These are phyloP conservation scores for Meriones unguiculatus DNA, from an alignment of 2,113 vertebrate species.

Conservation along the genomic window DNA sequence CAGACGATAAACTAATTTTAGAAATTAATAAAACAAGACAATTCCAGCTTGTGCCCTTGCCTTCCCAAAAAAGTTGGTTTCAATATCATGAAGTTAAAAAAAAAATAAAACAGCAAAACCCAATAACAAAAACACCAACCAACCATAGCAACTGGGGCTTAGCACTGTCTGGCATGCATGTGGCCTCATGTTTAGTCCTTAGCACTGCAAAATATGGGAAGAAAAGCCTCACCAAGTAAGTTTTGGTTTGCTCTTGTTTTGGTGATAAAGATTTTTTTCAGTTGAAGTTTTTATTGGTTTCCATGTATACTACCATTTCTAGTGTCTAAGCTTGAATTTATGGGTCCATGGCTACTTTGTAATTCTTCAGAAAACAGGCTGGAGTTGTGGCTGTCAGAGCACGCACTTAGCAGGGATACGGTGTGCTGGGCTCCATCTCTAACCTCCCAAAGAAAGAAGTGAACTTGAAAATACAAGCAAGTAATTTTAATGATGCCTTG, in stretches of 20 bases:
- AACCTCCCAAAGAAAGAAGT: neutral
- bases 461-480: neutral
- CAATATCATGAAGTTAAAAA: neutral
- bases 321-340: neutral
- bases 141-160: neutral
- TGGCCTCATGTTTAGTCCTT: neutral
- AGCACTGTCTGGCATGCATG: neutral
- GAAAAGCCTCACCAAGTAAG: neutral
- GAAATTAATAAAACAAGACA: constrained; percentile 4
- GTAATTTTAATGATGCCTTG: neutral
- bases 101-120: neutral
- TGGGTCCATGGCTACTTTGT: neutral
- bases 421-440: neutral
- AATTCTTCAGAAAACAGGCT: neutral
- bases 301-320: neutral
- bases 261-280: neutral
- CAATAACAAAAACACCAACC: too few relatives aligned
- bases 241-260: constrained; percentile 42
- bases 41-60: neutral
- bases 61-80: neutral
- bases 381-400: neutral
- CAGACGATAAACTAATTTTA: neutral
- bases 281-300: neutral
- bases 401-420: neutral
- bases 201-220: neutral